Base-by-base conservation (phyloP, 2,797 vertebrate species). In the Tapirus indicus region DNA sequence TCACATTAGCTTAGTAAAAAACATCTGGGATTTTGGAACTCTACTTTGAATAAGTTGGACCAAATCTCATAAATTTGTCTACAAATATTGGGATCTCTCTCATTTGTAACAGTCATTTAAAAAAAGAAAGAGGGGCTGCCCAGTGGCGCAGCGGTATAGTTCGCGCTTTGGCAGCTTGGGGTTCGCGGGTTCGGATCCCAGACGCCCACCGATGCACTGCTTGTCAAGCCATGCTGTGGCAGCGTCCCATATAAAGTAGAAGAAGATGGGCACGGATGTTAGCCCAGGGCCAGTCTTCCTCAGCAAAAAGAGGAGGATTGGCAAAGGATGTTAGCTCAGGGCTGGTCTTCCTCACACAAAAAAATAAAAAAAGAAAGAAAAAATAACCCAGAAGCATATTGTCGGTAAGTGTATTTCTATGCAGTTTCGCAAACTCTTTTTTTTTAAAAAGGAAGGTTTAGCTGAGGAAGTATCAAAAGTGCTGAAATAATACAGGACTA, bases 11-110 rank as follows among this genome's bases (percentile, higher is more conserved):
- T 52, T 88, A 89, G 7, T 79, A 83, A 49, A 79, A 71, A 62
- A 79, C 25, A 18, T 52, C 44, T 80, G 78, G 64, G 89, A 78
- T 58, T 94, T 96, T 80, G 83, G 49, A 95, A 69, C 89, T 93
- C n/a, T 80, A 10, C 25, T 92, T 91, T 95, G 68, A 74, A n/a
- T 93, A 88, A 95, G 32, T 85, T 64, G 11, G 13, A 75, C 25
- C 72, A 62, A 83, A 75, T 71, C 7, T 88, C 52, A 68, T 90
- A 71, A 75, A 41, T 56, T 60, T 80, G 27, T 90, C 64, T 64
- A 25, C 16, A 82, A 3, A 47, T 91, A 5, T 75, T 93, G 44
- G 54, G 60, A 44, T 71, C 2, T 23, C 20, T 56, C 20, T 89
- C 41, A 89, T 88, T 96, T 84, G 7, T 92, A 91, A 68, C 14